Percentiles rank a stretch among this genome's conserved stretches.
Evolutionary conservation across 2,797 vertebrate genomes (phyloP).

Genomic region (Karalla daura): DNA sequence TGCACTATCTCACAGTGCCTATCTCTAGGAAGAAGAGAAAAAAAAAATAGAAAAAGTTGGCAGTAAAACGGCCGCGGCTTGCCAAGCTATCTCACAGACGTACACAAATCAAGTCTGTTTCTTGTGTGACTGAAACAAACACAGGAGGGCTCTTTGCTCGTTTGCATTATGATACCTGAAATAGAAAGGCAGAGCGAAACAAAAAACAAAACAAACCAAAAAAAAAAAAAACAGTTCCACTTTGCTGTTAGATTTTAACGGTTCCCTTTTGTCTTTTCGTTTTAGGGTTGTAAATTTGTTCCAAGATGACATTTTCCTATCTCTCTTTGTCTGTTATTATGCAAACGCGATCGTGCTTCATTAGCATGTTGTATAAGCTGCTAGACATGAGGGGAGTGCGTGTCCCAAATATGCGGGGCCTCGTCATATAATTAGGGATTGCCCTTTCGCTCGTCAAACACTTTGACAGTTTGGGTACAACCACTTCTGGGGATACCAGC

Average conservation of each 20-base stretch:
- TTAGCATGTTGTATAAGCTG: slow-evolving; percentile 50
- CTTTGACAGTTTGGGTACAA: slow-evolving; percentile 78
- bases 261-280: slow-evolving; percentile 23
- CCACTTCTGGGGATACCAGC: slow-evolving; percentile 41
- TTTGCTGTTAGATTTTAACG: not conserved
- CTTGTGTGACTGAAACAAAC: not conserved
- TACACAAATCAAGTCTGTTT: slow-evolving; percentile 31
- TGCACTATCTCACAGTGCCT: slow-evolving; percentile 36
- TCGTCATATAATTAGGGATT: slow-evolving; percentile 76
- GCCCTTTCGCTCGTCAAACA: slow-evolving; percentile 71
- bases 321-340: slow-evolving; percentile 42
- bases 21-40: slow-evolving; percentile 52
- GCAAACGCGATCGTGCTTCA: slow-evolving; percentile 34
- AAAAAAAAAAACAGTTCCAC: slow-evolving; percentile 38
- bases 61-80: slow-evolving; percentile 2
- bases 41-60: slow-evolving; percentile 9
- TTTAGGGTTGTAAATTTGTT: slow-evolving; percentile 17
- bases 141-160: slow-evolving; percentile 32
- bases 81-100: not conserved
- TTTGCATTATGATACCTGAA: not conserved
- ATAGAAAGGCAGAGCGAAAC: not conserved
- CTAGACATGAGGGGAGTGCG: slow-evolving; percentile 48
- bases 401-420: slow-evolving; percentile 60
- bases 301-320: not conserved
- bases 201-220: too few species aligned